Evolutionary conservation across 2,797 vertebrate species (phyloP).

Genomic region (Tolypeutes matacus): DNA sequence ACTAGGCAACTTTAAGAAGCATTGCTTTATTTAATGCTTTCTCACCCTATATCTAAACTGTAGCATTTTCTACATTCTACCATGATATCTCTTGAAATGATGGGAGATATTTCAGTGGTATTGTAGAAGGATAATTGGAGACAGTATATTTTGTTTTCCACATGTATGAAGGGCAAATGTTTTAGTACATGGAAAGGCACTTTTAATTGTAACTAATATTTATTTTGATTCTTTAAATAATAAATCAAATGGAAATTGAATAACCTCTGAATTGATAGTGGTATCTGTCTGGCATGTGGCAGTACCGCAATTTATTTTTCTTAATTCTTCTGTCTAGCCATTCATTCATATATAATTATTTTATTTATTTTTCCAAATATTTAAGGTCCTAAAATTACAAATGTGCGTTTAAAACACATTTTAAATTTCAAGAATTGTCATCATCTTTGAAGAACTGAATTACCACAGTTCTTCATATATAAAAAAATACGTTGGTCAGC

Average conservation of each 20-base stretch:
- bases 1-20: conserved; percentile 56
- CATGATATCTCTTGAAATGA: conserved; percentile 34
- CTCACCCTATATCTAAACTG: conserved; percentile 41
- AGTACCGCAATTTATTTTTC: neutral
- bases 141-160: conserved; percentile 50
- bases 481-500: neutral
- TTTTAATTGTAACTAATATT: neutral
- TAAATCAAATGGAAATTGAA: conserved; percentile 6
- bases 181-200: neutral
- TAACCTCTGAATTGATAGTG: neutral
- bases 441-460: neutral
- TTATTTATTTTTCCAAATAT: neutral
- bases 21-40: conserved; percentile 68
- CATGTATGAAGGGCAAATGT: neutral
- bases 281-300: neutral
- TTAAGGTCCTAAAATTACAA: neutral
- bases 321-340: neutral
- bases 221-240: conserved; percentile 5
- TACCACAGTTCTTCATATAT: neutral
- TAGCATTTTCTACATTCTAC: neutral
- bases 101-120: neutral
- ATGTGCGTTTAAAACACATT: neutral
- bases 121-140: conserved; percentile 54
- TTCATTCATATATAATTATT: neutral
- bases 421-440: neutral